phyloP scores from a whole-genome alignment of 2,797 vertebrate genomes.

The Enteromius fasciolatus region DNA sequence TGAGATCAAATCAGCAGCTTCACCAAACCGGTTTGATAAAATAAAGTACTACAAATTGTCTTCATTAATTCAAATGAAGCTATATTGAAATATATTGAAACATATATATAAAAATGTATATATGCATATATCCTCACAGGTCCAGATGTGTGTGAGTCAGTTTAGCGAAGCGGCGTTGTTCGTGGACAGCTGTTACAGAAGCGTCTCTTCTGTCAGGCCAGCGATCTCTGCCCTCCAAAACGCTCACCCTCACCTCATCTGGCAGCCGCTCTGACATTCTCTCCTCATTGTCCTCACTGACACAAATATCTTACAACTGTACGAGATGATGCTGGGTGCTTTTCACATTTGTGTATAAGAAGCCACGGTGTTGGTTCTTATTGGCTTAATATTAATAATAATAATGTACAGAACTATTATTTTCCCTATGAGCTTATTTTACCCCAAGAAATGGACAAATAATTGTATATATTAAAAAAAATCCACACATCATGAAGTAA shows the following conservation, averaged over 20 bases:
- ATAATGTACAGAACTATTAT: no score
- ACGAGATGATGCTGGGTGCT: neutral
- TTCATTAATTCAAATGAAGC: neutral
- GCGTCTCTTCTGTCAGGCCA: constrained; percentile 8
- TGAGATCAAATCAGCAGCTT: neutral
- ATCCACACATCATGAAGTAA: no score
- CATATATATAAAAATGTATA: no score
- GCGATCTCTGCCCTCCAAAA: constrained; percentile 33
- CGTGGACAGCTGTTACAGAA: constrained; percentile 55
- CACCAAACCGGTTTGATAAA: neutral
- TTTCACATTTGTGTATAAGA: neutral
- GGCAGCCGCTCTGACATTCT: neutral
- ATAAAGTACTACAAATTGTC: neutral
- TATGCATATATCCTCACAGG: neutral
- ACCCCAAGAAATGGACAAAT: no score
- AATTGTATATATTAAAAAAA: no score
- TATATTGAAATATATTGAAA: neutral
- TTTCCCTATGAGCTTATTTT: no score
- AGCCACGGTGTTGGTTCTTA: neutral
- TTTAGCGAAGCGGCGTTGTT: no score
- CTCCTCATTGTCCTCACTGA: neutral
- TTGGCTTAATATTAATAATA: no score
- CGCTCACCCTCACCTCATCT: neutral
- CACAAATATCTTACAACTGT: neutral
- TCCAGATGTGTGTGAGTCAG: neutral